phyloP scores from a whole-genome alignment of 2,113 vertebrate genomes.

The Saimiri boliviensis region DNA sequence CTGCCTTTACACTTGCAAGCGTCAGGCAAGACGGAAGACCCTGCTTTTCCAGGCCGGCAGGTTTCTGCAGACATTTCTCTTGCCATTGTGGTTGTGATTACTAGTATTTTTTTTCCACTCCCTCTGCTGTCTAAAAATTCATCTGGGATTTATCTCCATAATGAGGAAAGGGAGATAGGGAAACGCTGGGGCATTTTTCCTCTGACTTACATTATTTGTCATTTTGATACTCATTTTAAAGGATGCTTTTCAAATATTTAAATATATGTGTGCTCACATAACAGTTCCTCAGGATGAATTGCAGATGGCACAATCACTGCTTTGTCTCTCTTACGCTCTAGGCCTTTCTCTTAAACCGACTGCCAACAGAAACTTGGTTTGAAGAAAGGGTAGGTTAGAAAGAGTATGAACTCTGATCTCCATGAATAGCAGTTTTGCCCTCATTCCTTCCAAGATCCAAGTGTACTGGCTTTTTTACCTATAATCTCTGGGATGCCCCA shows the following conservation, averaged over 20 bases:
- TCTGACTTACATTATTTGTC: constrained; percentile 84
- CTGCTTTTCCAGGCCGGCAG: constrained; percentile 6
- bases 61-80: constrained; percentile 63
- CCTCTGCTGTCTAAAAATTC: constrained; percentile 74
- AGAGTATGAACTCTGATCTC: not conserved
- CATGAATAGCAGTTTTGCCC: not conserved
- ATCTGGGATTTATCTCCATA: constrained; percentile 85
- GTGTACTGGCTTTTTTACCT: not conserved
- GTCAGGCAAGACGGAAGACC: not conserved
- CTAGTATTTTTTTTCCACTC: constrained; percentile 64
- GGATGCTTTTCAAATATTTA: constrained; percentile 88
- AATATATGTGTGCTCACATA: constrained; percentile 85
- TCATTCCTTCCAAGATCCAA: not conserved
- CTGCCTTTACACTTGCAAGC: not conserved
- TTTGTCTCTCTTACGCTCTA: constrained; percentile 69
- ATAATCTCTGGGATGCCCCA: not conserved
- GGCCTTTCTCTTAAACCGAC: constrained; percentile 54
- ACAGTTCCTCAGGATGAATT: constrained; percentile 76
- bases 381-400: constrained; percentile 43
- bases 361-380: constrained; percentile 58
- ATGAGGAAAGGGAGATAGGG: constrained; percentile 87
- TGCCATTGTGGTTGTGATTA: constrained; percentile 70
- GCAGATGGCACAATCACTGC: constrained; percentile 61
- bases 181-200: constrained; percentile 82
- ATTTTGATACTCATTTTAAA: constrained; percentile 87